Percentiles rank a stretch among this genome's conserved stretches.
Evolutionary conservation across 1,140 invertebrate genomes (phyloP).

Genomic region (Cydia amplana): DNA sequence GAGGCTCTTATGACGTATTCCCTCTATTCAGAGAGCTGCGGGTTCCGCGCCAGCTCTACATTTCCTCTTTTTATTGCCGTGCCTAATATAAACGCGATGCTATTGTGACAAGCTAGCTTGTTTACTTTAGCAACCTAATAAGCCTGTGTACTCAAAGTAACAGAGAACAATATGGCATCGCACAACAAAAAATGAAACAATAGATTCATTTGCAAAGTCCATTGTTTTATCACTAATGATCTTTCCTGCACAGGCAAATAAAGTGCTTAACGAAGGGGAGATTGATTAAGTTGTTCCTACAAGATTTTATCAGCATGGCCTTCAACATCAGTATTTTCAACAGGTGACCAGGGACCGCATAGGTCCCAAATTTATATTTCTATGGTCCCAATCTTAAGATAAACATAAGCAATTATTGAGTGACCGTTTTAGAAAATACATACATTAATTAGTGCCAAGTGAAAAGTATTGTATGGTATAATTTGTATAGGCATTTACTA

Average conservation of each 20-base stretch:
- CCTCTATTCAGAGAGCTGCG: constrained; percentile 36
- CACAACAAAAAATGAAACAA: constrained; percentile 37
- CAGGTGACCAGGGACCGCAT: too few species aligned
- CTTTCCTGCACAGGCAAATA: constrained; percentile 39
- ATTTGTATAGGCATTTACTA: too few species aligned
- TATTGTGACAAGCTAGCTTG: constrained; percentile 10
- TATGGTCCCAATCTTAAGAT: too few species aligned
- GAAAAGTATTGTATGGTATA: too few species aligned
- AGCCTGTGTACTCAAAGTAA: constrained; percentile 1
- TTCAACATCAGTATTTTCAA: not conserved
- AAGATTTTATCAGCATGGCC: not conserved
- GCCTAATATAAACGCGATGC: constrained; percentile 1
- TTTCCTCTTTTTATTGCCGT: constrained; percentile 27
- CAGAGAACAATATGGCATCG: constrained; percentile 7
- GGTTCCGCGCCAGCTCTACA: constrained; percentile 17
- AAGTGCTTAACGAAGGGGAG: constrained; percentile 33
- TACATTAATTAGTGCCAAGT: too few species aligned
- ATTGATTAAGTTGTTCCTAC: constrained; percentile 30
- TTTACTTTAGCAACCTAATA: constrained; percentile 12
- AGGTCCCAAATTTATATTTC: too few species aligned
- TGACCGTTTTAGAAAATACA: not conserved
- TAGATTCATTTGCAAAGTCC: constrained; percentile 38
- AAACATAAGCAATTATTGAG: not conserved
- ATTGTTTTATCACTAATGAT: constrained; percentile 40
- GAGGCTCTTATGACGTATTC: constrained; percentile 35